These are phyloP conservation scores for Neotragus moschatus DNA, from an alignment of 2,113 vertebrate species.

Conservation along the genomic window DNA sequence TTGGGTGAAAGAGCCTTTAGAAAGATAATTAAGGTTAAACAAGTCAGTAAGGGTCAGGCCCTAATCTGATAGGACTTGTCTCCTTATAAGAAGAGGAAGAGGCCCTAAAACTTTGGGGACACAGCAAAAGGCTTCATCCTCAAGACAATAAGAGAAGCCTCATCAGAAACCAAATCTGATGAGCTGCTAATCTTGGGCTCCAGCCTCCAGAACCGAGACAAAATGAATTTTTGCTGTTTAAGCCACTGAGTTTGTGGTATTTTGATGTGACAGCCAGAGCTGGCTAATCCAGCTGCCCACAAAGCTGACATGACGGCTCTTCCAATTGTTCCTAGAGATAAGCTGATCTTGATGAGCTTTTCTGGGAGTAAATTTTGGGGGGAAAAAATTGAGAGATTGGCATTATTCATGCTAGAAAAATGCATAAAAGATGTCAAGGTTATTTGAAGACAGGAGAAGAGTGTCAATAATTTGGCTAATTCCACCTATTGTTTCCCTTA, in stretches of 20 bases:
- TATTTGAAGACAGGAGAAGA: conserved; percentile 40
- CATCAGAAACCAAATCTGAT: not conserved
- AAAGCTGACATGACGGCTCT: conserved; percentile 10
- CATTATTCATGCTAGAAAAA: not conserved
- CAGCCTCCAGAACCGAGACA: rapidly evolving
- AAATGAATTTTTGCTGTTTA: not conserved
- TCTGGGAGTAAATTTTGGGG: conserved; percentile 64
- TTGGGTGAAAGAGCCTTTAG: not conserved
- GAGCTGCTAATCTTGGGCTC: not conserved
- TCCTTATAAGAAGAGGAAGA: not conserved
- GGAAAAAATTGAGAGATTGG: conserved; percentile 50
- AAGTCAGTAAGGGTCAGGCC: not conserved
- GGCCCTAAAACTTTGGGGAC: not conserved
- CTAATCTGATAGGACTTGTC: not conserved
- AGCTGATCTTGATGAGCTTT: conserved; percentile 29
- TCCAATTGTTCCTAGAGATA: conserved; percentile 40
- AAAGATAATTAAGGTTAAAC: not conserved
- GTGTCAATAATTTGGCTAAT: not conserved
- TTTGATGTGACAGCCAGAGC: not conserved
- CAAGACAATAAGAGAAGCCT: not conserved
- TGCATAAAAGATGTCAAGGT: conserved; percentile 13
- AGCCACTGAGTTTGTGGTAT: not conserved
- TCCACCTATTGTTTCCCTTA: not conserved
- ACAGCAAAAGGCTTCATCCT: not conserved
- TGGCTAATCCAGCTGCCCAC: not conserved